These are phyloP conservation scores for Sebastes baramenuke DNA, from an alignment of 2,797 vertebrate genomes.

Conservation along the genomic window DNA sequence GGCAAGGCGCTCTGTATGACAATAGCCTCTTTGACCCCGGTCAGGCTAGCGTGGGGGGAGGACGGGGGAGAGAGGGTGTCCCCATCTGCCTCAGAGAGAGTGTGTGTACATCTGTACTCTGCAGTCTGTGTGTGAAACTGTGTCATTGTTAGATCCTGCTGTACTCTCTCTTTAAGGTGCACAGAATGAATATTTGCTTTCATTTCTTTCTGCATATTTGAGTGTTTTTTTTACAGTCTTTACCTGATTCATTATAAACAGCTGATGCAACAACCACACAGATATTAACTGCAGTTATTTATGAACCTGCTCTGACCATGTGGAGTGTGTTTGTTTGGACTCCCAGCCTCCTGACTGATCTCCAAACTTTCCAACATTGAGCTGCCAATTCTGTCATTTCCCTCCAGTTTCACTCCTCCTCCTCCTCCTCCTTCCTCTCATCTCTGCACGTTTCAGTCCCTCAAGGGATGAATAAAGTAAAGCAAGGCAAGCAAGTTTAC, in stretches of 20 bases:
- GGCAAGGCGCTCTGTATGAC: constrained; percentile 75
- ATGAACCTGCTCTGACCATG: not conserved
- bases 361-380: not conserved
- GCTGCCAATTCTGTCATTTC: not conserved
- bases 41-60: constrained; percentile 41
- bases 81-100: constrained; percentile 74
- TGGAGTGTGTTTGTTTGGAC: too few relatives aligned
- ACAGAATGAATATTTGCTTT: not conserved
- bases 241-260: not conserved
- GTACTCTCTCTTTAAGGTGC: not conserved
- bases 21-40: constrained; percentile 82
- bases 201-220: fast-evolving
- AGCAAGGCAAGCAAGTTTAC: not conserved
- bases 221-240: too few relatives aligned
- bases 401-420: not conserved
- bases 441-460: not conserved
- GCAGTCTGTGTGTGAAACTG: not conserved
- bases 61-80: constrained; percentile 46
- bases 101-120: constrained; percentile 45
- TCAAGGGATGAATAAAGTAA: not conserved
- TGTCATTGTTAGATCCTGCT: not conserved
- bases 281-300: not conserved
- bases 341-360: not conserved
- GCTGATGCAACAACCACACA: too few relatives aligned
- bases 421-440: not conserved